These are phyloP conservation scores for Lycocerus yunnanus DNA, from an alignment of 2,888 invertebrate species.

Conservation along the genomic window DNA sequence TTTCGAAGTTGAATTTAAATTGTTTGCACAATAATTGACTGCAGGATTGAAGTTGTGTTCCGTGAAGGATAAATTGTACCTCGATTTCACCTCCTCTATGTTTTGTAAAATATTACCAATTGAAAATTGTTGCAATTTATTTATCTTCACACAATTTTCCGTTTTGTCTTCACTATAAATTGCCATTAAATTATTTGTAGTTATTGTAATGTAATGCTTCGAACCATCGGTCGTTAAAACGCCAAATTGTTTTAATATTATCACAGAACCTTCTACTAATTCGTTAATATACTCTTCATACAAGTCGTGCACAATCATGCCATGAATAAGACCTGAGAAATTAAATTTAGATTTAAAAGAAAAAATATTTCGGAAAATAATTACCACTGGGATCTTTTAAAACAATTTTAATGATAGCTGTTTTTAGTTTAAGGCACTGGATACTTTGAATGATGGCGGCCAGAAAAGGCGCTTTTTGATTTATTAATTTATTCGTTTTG, in stretches of 20 bases:
- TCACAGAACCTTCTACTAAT: conserved; percentile 43
- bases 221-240: conserved; percentile 41
- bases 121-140: conserved; percentile 12
- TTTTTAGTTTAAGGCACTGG: conserved; percentile 34
- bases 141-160: conserved; percentile 5
- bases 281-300: conserved; percentile 42
- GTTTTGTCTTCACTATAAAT: conserved; percentile 40
- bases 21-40: not conserved
- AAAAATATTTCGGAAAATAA: not conserved
- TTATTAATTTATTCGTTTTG: conserved; percentile 37
- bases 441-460: conserved; percentile 45
- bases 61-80: not conserved
- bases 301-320: conserved; percentile 43
- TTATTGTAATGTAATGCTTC: conserved; percentile 45
- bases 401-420: conserved; percentile 39
- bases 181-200: conserved; percentile 44
- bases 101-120: conserved; percentile 15
- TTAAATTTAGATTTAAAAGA: conserved; percentile 6
- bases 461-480: conserved; percentile 48
- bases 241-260: conserved; percentile 45
- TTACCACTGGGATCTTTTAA: conserved; percentile 48
- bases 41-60: not conserved
- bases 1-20: not conserved
- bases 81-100: conserved; percentile 9
- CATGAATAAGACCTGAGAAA: conserved; percentile 46